Percentiles rank a stretch among this genome's conserved stretches.
Evolutionary conservation across 37 sponge, comb jelly and placozoan species (phyloP).

Genomic region (Dysidea cf. avara): DNA sequence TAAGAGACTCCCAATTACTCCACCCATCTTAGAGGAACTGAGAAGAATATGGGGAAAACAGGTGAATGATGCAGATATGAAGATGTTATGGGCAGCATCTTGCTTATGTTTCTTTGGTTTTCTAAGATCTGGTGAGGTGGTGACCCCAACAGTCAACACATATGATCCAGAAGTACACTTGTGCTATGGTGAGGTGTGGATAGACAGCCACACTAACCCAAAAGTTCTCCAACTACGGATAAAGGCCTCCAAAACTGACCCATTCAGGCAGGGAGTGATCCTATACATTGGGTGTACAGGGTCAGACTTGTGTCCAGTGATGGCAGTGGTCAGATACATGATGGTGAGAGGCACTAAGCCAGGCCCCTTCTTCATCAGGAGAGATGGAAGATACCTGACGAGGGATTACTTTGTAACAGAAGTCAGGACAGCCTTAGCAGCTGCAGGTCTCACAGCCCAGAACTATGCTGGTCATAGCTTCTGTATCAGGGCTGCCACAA

Average conservation of each 20-base stretch:
- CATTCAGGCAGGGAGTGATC: slow-evolving; percentile 25
- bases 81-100: slow-evolving; percentile 47
- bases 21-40: slow-evolving; percentile 21
- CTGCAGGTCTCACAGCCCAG: too few species aligned
- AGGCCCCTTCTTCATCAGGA: too few species aligned
- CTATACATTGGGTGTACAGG: too few species aligned
- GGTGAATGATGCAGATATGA: background rate
- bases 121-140: slow-evolving; percentile 42
- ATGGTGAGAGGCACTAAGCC: too few species aligned
- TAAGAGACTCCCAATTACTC: slow-evolving; percentile 51
- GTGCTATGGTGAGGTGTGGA: background rate
- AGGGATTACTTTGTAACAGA: too few species aligned
- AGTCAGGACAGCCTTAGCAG: too few species aligned
- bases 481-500: too few species aligned
- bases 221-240: background rate
- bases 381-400: too few species aligned
- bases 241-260: slow-evolving; percentile 22
- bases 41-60: background rate
- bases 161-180: slow-evolving; percentile 13
- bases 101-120: slow-evolving; percentile 56
- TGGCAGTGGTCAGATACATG: too few species aligned
- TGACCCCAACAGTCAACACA: background rate
- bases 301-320: too few species aligned
- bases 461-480: too few species aligned
- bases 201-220: background rate